phyloP scores from a whole-genome alignment of 2,888 invertebrate species.

The Hipparchia semele region DNA sequence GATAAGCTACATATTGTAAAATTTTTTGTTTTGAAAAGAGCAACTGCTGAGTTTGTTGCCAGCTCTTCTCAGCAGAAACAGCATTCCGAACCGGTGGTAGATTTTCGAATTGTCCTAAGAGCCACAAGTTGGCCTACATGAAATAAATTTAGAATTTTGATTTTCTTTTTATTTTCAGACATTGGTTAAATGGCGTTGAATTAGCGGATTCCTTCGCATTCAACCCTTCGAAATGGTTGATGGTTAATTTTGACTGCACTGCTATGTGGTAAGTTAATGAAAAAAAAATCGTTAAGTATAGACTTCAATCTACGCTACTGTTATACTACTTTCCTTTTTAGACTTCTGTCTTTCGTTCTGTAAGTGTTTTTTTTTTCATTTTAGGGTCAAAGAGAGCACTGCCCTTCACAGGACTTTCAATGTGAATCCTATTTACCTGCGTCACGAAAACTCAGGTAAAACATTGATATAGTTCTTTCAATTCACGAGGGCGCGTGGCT shows the following conservation, averaged over 20 bases:
- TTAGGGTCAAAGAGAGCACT: slow-evolving; percentile 96
- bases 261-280: slow-evolving; percentile 93
- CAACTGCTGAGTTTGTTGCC: too few species aligned
- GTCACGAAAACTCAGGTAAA: slow-evolving; percentile 98
- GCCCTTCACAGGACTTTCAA: slow-evolving; percentile 98
- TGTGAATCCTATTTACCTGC: slow-evolving; percentile 97
- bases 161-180: slow-evolving; percentile 70
- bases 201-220: slow-evolving; percentile 97
- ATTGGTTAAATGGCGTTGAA: slow-evolving; percentile 95
- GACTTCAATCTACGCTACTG: too few species aligned
- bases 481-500: too few species aligned
- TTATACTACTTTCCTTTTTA: too few species aligned
- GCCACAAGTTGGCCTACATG: too few species aligned
- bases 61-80: too few species aligned
- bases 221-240: slow-evolving; percentile 99
- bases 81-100: too few species aligned
- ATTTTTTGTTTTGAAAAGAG: too few species aligned
- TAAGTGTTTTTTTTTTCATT: slow-evolving; percentile 43
- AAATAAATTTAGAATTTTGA: too few species aligned
- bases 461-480: background rate
- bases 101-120: too few species aligned
- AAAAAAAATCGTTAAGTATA: background rate
- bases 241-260: slow-evolving; percentile 99
- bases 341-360: too few species aligned
- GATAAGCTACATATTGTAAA: too few species aligned